These are phyloP conservation scores for Oryzias celebensis DNA, from an alignment of 2,113 vertebrate genomes.

Conservation along the genomic window DNA sequence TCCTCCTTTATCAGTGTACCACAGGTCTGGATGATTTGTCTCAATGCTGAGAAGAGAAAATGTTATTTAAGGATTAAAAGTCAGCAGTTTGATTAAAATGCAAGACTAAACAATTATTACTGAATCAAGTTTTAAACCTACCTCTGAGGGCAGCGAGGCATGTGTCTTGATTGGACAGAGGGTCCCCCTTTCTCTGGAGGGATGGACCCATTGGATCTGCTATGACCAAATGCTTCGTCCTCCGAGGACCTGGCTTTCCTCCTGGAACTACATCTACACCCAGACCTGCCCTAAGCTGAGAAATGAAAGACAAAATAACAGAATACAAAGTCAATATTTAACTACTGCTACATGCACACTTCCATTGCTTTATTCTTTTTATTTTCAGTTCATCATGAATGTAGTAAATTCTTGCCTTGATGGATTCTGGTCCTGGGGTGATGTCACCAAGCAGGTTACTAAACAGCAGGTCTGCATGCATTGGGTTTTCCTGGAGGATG, in stretches of 20 bases:
- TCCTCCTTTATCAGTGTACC: conserved; percentile 88
- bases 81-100: too few species aligned
- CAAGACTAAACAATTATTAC: too few species aligned
- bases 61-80: too few species aligned
- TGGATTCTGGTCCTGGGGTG: conserved; percentile 77
- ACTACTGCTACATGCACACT: background rate
- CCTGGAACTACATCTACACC: conserved; percentile 60
- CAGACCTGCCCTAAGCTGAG: conserved; percentile 66
- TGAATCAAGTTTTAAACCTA: conserved; percentile 18
- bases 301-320: background rate
- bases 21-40: conserved; percentile 79
- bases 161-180: conserved; percentile 82
- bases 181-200: conserved; percentile 82
- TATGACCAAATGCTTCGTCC: conserved; percentile 68
- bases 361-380: background rate
- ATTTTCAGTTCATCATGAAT: background rate
- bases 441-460: conserved; percentile 81
- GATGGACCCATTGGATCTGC: conserved; percentile 47
- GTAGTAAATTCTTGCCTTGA: conserved; percentile 72
- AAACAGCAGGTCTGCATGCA: conserved; percentile 80
- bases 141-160: conserved; percentile 84
- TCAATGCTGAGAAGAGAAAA: conserved; percentile 70
- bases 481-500: conserved; percentile 81
- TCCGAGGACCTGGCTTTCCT: conserved; percentile 70
- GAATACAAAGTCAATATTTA: background rate